Base-by-base conservation (phyloP, 2,113 vertebrate genomes). In the Ailurus styani region DNA sequence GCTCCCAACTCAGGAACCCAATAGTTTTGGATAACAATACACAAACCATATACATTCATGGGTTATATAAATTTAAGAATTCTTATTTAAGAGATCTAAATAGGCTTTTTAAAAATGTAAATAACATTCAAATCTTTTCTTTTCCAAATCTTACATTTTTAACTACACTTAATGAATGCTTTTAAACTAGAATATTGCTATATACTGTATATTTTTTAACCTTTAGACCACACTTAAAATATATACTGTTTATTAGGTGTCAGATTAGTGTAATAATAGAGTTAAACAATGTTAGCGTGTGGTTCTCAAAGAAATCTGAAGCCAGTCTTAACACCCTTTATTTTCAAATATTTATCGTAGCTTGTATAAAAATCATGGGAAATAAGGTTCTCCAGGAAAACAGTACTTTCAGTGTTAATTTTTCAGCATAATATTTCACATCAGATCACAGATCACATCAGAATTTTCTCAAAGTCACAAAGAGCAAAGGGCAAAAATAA, bases 371-470 rank as follows among this genome's bases (percentile, higher is more conserved):
- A 14, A 87, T 10, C 12, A 79, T 1, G 11, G 47, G 29, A 94
- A 98, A 68, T 78, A 66, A 95, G 55, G n/a, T 40, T 90, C 81
- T 90, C 64, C 42, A 85, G 64, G n/a, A 90, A 95, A 95, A 81
- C 2, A 91, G 27, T 64, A 45, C 17, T 78, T 91, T 73, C 60
- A 37, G 17, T 47, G 54, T 29, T 84, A 88, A 77, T 91, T 93
- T 94, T 82, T 79, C 64, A 96, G 64, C 62, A 94, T 72, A 54
- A 34, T 27, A 82, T 86, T 98, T 85, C 96, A 82, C n/a, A n/a
- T n/a, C n/a, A n/a, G n/a, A n/a, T n/a, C n/a, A n/a, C 37, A 97
- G 57, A 78, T 57, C 75, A 55, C 18, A 77, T 54, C 40, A 93
- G 47, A 50, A 68, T 95, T 93, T 91, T 95, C 21, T 78, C 14